phyloP scores from a whole-genome alignment of 1,140 invertebrate species.

The Wasmannia auropunctata region DNA sequence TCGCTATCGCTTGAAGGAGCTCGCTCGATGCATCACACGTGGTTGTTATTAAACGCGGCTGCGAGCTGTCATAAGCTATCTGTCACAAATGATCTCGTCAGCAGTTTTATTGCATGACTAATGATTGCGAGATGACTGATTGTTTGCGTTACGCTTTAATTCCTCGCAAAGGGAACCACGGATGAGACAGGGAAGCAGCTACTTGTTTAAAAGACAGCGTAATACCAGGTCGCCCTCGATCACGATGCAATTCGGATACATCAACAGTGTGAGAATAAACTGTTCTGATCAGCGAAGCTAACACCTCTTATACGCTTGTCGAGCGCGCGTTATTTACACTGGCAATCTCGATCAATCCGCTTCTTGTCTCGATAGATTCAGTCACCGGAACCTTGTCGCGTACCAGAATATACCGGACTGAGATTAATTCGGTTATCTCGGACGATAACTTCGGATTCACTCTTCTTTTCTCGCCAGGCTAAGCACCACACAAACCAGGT shows the following conservation, averaged over 20 bases:
- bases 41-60: slow-evolving; percentile 23
- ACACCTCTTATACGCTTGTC: neutral
- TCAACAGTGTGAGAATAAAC: neutral
- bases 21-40: slow-evolving; percentile 35
- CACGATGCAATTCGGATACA: slow-evolving; percentile 13
- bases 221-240: neutral
- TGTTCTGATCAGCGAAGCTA: neutral
- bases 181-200: neutral
- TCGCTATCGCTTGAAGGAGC: slow-evolving; percentile 1
- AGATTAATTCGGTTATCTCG: slow-evolving; percentile 43
- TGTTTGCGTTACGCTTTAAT: neutral
- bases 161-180: neutral
- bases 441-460: neutral
- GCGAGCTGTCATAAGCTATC: slow-evolving; percentile 36
- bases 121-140: no score
- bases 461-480: neutral
- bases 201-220: slow-evolving; percentile 21
- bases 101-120: slow-evolving; percentile 53
- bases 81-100: slow-evolving; percentile 28
- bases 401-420: slow-evolving; percentile 35
- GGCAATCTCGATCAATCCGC: neutral
- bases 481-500: neutral
- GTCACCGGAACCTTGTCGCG: slow-evolving; percentile 1
- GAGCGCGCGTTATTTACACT: neutral
- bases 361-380: neutral